phyloP scores from a whole-genome alignment of 2,797 vertebrate genomes.

The Cryptoprocta ferox region DNA sequence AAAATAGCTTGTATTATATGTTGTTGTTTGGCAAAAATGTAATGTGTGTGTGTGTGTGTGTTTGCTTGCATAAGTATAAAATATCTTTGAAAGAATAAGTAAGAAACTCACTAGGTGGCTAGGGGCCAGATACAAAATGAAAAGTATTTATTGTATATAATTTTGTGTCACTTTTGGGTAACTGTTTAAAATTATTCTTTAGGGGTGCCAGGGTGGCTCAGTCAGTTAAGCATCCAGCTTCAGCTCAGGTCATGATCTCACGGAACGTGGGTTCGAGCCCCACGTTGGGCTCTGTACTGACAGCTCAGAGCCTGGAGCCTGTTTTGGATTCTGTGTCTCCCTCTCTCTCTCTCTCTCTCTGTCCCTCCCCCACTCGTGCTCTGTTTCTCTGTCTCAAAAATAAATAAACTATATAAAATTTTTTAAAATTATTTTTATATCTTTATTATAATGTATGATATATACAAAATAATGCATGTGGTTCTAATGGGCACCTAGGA shows the following conservation, averaged over 20 bases:
- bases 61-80: neutral
- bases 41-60: neutral
- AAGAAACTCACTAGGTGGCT: neutral
- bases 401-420: no score
- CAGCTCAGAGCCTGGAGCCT: no score
- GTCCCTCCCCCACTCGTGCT: no score
- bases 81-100: neutral
- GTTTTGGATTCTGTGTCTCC: no score
- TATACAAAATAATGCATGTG: neutral
- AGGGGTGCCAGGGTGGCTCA: no score
- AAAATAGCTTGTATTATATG: neutral
- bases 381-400: no score
- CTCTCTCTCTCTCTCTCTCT: no score
- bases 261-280: no score
- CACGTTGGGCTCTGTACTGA: no score
- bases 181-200: neutral
- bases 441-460: neutral
- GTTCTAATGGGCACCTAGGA: neutral
- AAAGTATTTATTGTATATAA: neutral
- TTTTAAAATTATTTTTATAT: slow-evolving; percentile 3
- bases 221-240: no score
- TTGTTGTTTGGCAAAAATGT: neutral
- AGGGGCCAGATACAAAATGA: neutral
- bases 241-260: no score
- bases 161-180: neutral